Evolutionary conservation across 2,797 vertebrate species (phyloP).

Genomic region (Aldrovandia affinis): DNA sequence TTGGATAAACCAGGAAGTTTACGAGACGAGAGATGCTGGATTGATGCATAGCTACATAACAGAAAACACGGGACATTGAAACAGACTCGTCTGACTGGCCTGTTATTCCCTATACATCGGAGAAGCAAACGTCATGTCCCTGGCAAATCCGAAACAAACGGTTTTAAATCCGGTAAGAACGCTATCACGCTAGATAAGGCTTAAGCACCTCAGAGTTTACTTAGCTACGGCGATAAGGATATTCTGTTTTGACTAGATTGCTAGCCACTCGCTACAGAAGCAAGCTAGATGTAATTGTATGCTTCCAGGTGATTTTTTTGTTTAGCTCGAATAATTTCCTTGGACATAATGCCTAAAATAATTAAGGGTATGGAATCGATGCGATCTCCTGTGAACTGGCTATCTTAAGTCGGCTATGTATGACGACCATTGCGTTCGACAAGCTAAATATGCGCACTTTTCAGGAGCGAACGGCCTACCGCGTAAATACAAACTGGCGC

Average conservation of each 20-base stretch:
- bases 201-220: no score
- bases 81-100: neutral
- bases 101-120: neutral
- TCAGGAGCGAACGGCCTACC: neutral
- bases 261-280: neutral
- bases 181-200: neutral
- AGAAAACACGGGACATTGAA: neutral
- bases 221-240: no score
- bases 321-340: neutral
- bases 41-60: conserved; percentile 39
- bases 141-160: conserved; percentile 63
- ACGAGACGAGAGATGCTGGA: conserved; percentile 40
- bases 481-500: no score
- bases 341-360: neutral
- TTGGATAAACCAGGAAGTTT: conserved; percentile 7
- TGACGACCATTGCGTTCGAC: neutral
- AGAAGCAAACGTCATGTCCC: conserved; percentile 58
- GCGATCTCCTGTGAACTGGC: neutral
- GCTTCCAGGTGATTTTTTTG: neutral
- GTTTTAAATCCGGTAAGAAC: conserved; percentile 67
- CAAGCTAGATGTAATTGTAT: neutral
- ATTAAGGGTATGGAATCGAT: neutral
- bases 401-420: neutral
- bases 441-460: neutral
- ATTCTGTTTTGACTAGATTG: no score